These are phyloP conservation scores for Spisula subtruncata DNA, from an alignment of 2,888 invertebrate genomes.

Conservation along the genomic window DNA sequence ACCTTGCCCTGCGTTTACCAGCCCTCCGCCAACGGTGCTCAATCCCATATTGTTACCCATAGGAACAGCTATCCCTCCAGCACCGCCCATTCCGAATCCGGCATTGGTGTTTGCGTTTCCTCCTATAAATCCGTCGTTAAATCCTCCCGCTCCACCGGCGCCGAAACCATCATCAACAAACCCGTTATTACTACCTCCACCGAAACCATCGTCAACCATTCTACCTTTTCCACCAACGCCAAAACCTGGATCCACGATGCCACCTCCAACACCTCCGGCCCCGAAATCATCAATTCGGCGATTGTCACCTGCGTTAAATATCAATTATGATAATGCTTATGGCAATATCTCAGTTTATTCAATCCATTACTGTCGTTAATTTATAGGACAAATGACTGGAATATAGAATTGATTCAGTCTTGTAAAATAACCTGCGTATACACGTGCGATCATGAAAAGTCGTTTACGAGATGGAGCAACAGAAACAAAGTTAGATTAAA, in stretches of 20 bases:
- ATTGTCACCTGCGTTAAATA: neutral
- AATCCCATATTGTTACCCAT: neutral
- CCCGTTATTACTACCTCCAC: neutral
- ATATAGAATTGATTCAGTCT: too few relatives aligned
- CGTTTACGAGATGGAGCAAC: too few relatives aligned
- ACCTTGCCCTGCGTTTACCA: neutral
- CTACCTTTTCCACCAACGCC: neutral
- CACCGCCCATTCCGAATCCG: neutral
- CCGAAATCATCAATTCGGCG: neutral
- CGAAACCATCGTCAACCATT: neutral
- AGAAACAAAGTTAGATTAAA: too few relatives aligned
- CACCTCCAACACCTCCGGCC: neutral
- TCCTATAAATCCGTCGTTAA: neutral
- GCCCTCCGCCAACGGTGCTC: neutral
- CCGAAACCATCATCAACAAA: constrained; percentile 10
- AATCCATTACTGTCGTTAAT: too few relatives aligned
- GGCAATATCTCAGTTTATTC: neutral
- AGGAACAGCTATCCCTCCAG: neutral
- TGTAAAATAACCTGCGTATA: too few relatives aligned
- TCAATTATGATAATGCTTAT: neutral
- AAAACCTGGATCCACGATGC: constrained; percentile 32
- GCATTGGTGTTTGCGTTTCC: neutral
- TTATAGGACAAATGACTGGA: too few relatives aligned
- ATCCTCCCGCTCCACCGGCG: neutral
- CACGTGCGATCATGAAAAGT: too few relatives aligned